Base-by-base conservation (phyloP, 2,888 invertebrate species). In the Escarpia spicata region DNA sequence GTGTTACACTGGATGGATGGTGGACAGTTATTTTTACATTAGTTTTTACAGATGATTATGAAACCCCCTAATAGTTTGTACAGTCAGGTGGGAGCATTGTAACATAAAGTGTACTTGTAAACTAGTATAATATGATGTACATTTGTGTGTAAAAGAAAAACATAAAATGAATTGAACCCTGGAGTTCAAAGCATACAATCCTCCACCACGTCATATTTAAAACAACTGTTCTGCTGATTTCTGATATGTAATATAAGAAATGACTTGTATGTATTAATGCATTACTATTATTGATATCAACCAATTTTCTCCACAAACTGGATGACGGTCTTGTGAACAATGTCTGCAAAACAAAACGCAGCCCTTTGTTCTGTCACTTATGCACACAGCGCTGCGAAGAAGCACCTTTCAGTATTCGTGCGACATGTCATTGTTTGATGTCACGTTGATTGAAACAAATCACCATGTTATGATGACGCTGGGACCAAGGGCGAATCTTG, bases 371-470 rank as follows among this genome's bases (percentile, higher is more conserved):
- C 75, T 75, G 75, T 26, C 75, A 19, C 75, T 26, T 19, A 75
- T n/a, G n/a, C n/a, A n/a, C 26, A 75, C 75, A 26, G 19, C n/a
- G 26, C 75, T 2, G 6, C 75, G 75, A 75, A 75, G 75, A 75
- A 75, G 26, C 75, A 75, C 75, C 75, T 75, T 26, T 75, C 75
- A 75, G 75, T n/a, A 75, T 19, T 75, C 75, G n/a, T 26, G 26
- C 19, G 52, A 52, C 52, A 52, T 52, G 52, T 52, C 52, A 52
- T 52, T 52, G 52, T 52, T 52, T 52, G 52, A 52, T 75, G 75
- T 75, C n/a, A 26, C 75, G n/a, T 75, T 75, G 75, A 75, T 75
- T 75, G 75, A 75, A 75, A 75, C 75, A 75, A 75, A 75, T 75
- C 26, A 75, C 75, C 75, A 75, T 75, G 75, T 75, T 75, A 75